phyloP scores from a whole-genome alignment of 2,797 vertebrate species.

The Amblyopsis hoosieri region DNA sequence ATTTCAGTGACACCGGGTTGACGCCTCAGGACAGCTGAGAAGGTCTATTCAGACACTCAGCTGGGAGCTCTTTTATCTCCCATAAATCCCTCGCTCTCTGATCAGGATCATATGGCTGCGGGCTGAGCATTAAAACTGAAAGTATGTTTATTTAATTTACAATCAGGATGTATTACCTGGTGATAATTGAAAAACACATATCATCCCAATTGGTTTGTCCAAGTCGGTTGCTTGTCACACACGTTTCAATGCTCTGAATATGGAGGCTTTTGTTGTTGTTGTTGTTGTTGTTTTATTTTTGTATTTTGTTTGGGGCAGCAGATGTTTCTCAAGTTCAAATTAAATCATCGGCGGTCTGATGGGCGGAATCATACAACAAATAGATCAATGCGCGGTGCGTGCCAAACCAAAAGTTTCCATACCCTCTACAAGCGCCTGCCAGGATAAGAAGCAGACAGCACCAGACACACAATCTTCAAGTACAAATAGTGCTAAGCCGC shows the following conservation, averaged over 20 bases:
- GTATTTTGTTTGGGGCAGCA: constrained; percentile 33
- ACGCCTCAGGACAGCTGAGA: constrained; percentile 21
- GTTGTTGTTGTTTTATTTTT: constrained; percentile 13
- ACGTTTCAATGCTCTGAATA: too few relatives aligned
- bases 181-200: neutral
- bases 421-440: constrained; percentile 60
- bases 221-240: neutral
- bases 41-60: constrained; percentile 23
- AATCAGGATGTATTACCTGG: neutral
- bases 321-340: constrained; percentile 32
- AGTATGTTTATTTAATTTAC: neutral
- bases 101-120: constrained; percentile 28
- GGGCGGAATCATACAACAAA: constrained; percentile 60
- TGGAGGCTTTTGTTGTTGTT: constrained; percentile 15
- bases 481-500: constrained; percentile 83
- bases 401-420: constrained; percentile 66
- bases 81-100: constrained; percentile 29
- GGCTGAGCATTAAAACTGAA: constrained; percentile 6
- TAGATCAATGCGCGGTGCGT: constrained; percentile 66
- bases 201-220: neutral
- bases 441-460: constrained; percentile 72
- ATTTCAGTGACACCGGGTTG: constrained; percentile 17
- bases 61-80: constrained; percentile 18
- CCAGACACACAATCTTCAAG: constrained; percentile 80
- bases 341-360: constrained; percentile 64